Evolutionary conservation across 2,113 vertebrate species (phyloP).

Genomic region (Thermophis baileyi): DNA sequence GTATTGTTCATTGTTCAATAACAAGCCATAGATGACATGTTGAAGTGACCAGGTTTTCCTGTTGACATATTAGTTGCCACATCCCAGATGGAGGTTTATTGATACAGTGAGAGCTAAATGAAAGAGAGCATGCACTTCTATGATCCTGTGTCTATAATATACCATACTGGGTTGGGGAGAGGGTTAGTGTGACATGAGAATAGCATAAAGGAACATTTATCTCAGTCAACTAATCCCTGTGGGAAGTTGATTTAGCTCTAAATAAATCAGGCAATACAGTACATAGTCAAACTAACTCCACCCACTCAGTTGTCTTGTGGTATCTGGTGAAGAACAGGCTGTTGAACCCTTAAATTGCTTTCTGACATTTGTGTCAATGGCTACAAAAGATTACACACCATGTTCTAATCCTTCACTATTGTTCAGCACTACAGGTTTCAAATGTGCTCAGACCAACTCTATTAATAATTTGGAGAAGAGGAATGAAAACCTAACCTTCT

Average conservation of each 20-base stretch:
- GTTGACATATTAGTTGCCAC: background rate
- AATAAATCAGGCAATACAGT: background rate
- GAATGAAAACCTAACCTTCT: background rate
- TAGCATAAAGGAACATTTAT: background rate
- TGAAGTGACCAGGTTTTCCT: background rate
- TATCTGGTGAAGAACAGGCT: background rate
- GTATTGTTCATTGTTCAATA: background rate
- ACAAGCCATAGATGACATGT: background rate
- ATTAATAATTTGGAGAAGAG: background rate
- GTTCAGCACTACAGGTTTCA: background rate
- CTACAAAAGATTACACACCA: background rate
- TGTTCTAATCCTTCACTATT: background rate
- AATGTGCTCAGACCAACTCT: background rate
- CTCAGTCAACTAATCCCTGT: background rate
- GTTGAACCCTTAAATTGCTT: background rate
- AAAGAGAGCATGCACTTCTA: background rate
- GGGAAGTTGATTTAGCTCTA: background rate
- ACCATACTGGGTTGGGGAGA: background rate
- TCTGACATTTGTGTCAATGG: background rate
- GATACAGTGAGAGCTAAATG: background rate
- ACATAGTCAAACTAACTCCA: background rate
- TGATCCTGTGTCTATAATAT: background rate
- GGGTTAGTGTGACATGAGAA: background rate
- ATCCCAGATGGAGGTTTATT: background rate
- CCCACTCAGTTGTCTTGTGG: background rate